phyloP scores from a whole-genome alignment of 1,140 invertebrate species.

The Camponotus floridanus region DNA sequence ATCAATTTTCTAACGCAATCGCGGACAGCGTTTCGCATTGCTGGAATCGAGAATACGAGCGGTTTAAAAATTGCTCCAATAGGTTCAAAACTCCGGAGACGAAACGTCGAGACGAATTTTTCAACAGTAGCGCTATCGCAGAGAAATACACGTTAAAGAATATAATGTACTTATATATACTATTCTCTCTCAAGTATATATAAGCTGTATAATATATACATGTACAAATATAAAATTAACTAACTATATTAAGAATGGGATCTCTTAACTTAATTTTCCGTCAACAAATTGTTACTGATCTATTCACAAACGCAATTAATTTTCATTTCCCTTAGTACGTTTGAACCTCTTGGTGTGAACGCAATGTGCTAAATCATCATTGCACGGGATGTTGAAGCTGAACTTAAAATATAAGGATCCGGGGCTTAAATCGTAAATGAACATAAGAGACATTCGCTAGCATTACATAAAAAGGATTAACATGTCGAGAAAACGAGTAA shows the following conservation, averaged over 20 bases:
- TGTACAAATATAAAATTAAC: neutral
- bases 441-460: constrained; percentile 75
- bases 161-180: neutral
- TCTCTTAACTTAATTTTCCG: neutral
- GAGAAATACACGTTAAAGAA: neutral
- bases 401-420: constrained; percentile 62
- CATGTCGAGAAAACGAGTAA: constrained; percentile 44
- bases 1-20: constrained; percentile 76
- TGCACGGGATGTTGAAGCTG: constrained; percentile 63
- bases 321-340: neutral
- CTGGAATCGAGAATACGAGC: constrained; percentile 18
- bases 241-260: neutral
- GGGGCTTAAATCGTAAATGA: constrained; percentile 69
- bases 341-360: constrained; percentile 36
- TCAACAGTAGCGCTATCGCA: neutral
- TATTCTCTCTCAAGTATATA: neutral
- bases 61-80: constrained; percentile 22
- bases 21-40: neutral
- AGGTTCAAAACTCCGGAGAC: neutral
- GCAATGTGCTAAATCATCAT: constrained; percentile 40
- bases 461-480: constrained; percentile 69
- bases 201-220: neutral
- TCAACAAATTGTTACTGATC: neutral
- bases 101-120: constrained; percentile 6
- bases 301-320: neutral